phyloP scores from a whole-genome alignment of 2,113 vertebrate species.

The Grallaria varia region DNA sequence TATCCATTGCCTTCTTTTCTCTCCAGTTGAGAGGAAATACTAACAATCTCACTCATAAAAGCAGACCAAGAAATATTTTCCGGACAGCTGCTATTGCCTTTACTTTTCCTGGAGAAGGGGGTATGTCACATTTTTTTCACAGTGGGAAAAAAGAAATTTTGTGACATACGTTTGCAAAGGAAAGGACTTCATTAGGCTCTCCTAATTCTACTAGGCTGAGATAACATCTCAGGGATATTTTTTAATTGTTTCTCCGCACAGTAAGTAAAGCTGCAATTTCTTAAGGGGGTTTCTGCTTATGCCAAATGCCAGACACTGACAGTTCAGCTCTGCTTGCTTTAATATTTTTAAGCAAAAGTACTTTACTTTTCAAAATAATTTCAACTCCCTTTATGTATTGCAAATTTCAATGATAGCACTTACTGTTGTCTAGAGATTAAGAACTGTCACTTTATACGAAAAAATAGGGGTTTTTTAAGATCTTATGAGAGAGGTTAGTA shows the following conservation, averaged over 20 bases:
- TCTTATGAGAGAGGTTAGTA: neutral
- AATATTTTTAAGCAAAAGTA: neutral
- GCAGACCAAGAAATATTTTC: neutral
- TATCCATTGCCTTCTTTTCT: neutral
- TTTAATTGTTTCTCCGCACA: neutral
- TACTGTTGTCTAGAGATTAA: neutral
- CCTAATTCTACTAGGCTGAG: neutral
- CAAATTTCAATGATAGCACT: neutral
- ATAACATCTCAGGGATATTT: neutral
- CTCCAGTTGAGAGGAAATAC: neutral
- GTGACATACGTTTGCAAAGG: neutral
- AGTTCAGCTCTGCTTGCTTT: neutral
- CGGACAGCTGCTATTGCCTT: neutral
- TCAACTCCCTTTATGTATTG: neutral
- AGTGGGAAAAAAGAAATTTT: neutral
- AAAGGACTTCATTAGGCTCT: neutral
- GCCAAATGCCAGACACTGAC: neutral
- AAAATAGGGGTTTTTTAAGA: neutral
- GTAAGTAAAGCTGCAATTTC: neutral
- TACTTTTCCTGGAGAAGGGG: neutral
- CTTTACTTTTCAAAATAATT: neutral
- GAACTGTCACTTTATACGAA: neutral
- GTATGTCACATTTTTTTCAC: neutral
- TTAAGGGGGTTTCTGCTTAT: neutral
- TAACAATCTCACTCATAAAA: neutral